Base-by-base conservation (phyloP, 2,888 invertebrate species). In the Amphipoea lucens region DNA sequence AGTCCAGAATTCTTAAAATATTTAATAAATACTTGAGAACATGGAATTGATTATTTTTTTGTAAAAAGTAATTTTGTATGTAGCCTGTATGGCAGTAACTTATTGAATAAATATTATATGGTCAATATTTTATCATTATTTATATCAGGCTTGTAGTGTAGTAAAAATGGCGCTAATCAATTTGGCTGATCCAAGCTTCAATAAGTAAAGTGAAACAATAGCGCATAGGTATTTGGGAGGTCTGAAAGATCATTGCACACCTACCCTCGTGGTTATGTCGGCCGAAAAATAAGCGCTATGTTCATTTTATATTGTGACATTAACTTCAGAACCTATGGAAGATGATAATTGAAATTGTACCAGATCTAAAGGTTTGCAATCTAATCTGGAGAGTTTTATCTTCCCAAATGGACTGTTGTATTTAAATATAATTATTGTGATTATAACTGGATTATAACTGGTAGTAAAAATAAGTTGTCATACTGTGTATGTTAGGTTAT, bases 41-140 rank as follows among this genome's bases (percentile, higher is more conserved):
- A 23, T 20, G 12, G 36, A 36, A 36, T 36, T 51, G 29, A 29
- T 45, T 68, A 20, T 67, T 57, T 62, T 82, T 29, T 14, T 48
- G 11, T 29, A 29, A 48, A 57, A 40, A 40, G 14, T 67, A 48
- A 11, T 74, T 14, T 63, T 14, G 51, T 66, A 40, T 29, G 14
- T 17, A 40, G 54, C 62, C 80, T 68, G 80, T 54, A 48, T 7
- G 62, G 45, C 74, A 80, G 36, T 63, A 48, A 57, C 4, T 54
- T 45, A 40, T 29, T 68, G 62, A 57, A 65, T 57, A 40, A 57
- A 65, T 57, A 40, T 12, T 45, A 3, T 60, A 20, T 36, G 40
- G 7, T 40, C 0, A 6, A n/a, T n/a, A 78, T 51, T 65, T 66
- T 29, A 29, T 79, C 4, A 66, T 81, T 68, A 60, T 79, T 68